These are phyloP conservation scores for Hypotaenidia philippensis DNA, from an alignment of 2,797 vertebrate species.

Conservation along the genomic window DNA sequence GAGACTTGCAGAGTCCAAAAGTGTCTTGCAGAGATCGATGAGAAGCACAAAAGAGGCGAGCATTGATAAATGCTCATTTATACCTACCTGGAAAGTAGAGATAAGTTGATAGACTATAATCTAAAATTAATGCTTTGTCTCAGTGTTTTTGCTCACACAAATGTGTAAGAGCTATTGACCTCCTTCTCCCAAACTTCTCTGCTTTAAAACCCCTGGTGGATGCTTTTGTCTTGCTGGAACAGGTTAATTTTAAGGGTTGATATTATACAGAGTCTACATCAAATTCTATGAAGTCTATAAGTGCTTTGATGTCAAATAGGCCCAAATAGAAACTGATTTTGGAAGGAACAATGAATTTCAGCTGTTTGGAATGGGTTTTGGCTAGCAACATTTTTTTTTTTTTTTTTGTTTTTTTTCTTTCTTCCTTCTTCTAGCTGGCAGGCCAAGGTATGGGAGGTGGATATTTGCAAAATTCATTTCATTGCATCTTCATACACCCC, in stretches of 20 bases:
- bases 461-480: neutral
- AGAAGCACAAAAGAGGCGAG: neutral
- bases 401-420: neutral
- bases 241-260: neutral
- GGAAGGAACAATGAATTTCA: neutral
- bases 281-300: neutral
- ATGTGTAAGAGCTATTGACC: neutral
- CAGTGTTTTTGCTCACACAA: neutral
- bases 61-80: neutral
- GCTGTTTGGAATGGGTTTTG: neutral
- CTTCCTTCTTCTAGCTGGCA: neutral
- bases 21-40: neutral
- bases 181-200: neutral
- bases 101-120: neutral
- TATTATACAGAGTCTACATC: neutral
- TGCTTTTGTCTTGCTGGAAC: neutral
- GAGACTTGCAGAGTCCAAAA: neutral
- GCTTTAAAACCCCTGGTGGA: neutral
- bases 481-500: rapidly evolving
- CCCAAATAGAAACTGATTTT: neutral
- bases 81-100: neutral
- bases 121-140: neutral
- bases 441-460: rapidly evolving
- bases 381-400: neutral
- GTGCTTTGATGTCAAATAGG: neutral